Evolutionary conservation across 2,113 vertebrate species (phyloP), one percentile per base, ranked within the genome.

Genomic region (Hippocampus guttulatus): DNA sequence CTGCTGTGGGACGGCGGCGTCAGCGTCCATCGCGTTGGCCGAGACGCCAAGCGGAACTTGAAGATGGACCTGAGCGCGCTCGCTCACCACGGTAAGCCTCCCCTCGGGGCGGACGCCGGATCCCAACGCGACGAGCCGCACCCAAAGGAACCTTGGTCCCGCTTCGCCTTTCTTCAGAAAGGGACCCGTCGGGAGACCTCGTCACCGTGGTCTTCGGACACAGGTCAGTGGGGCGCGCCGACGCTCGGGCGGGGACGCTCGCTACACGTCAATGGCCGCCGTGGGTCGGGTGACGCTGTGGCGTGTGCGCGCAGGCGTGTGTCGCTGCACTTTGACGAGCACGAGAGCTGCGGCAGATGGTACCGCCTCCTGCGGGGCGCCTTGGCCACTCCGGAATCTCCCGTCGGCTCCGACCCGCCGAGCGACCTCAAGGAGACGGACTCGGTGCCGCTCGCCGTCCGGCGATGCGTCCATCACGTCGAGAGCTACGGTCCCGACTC

Each of bases 381-480:
- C 15, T 21, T 82, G 38, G 33, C 67, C 69, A 81, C 76, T 71
- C 76, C 61, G 57, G 33, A 41, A 3, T 11, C 0, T 9, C 70
- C 30, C 5, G 2, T 75, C 41, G 21, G 2, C 27, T 33, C 61
- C 51, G 15, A 5, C 33, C 75, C 30, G 30, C 25, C 25, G 63
- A 77, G 78, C 1, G 41, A 75, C 0, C 1, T n/a, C 3, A 21
- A 2, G 6, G 54, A 54, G 0, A 64, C n/a, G 11, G 88, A 86
- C 16, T 68, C 57, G 0, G 90, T 92, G 0, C 88, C 91, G 0
- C 55, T 74, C 0, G 84, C 81, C 11, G 64, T 93, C 1, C 82
- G 89, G 27, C 79, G 80, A 38, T 93, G 92, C 71, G 89, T 93
- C 81, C 90, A 87, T 3, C 92, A 93, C 82, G 79, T 93, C 78